Percentiles rank a stretch among this genome's conserved stretches.
phyloP scores from a whole-genome alignment of 2,888 invertebrate species.

The Pediacus dermestoides region DNA sequence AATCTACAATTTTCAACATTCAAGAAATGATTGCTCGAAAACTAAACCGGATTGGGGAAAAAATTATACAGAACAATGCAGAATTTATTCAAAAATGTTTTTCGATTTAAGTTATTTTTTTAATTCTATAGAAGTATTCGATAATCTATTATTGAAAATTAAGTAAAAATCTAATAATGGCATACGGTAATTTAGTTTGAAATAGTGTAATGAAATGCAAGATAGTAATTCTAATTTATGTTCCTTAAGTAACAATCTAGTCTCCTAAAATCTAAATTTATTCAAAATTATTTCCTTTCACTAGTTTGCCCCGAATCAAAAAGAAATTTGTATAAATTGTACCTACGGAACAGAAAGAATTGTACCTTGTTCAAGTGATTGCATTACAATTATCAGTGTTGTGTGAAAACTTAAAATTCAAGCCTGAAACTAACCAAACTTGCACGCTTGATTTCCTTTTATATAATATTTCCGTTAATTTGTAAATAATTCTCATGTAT shows the following conservation, averaged over 20 bases:
- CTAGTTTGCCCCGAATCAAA: neutral
- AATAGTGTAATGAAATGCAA: neutral
- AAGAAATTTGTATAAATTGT: too few relatives aligned
- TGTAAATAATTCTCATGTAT: too few relatives aligned
- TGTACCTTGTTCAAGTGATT: neutral
- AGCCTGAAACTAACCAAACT: neutral
- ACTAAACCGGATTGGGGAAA: too few relatives aligned
- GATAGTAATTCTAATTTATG: neutral
- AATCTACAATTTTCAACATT: too few relatives aligned
- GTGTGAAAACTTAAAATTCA: conserved; percentile 7
- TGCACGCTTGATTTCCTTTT: too few relatives aligned
- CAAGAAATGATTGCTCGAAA: too few relatives aligned
- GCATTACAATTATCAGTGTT: conserved; percentile 9
- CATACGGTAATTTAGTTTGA: neutral
- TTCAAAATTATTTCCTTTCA: neutral
- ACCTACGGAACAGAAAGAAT: too few relatives aligned
- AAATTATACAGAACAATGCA: too few relatives aligned
- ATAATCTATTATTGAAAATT: neutral
- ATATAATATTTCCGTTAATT: too few relatives aligned
- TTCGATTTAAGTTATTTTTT: too few relatives aligned
- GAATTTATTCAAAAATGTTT: too few relatives aligned
- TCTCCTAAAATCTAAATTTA: neutral
- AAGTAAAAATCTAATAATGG: neutral
- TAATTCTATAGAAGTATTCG: too few relatives aligned
- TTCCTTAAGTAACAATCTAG: neutral